These are phyloP conservation scores for Chloroceryle inda DNA, from an alignment of 2,797 vertebrate species.

Conservation along the genomic window DNA sequence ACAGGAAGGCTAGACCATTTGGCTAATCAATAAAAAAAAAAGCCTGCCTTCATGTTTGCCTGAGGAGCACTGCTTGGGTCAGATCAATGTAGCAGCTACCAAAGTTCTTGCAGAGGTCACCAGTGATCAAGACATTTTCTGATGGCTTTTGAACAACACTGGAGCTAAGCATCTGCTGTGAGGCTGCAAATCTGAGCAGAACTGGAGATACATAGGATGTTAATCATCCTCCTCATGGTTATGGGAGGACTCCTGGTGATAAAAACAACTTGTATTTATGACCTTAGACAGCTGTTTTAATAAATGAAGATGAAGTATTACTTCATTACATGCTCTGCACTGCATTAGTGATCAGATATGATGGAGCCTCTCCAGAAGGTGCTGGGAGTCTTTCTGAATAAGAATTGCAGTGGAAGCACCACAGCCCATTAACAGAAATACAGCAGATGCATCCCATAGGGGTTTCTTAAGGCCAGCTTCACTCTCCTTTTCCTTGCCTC, in stretches of 20 bases:
- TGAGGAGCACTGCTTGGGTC: constrained; percentile 33
- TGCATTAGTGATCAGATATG: background rate
- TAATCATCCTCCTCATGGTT: constrained; percentile 14
- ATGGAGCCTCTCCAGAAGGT: constrained; percentile 9
- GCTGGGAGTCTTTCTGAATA: background rate
- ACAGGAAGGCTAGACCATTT: constrained; percentile 27
- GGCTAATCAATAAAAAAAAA: constrained; percentile 42
- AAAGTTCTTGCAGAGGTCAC: constrained; percentile 43
- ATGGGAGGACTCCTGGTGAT: background rate
- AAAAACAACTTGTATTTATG: background rate
- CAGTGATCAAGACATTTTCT: constrained; percentile 20
- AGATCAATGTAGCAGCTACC: constrained; percentile 46
- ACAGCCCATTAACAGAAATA: background rate
- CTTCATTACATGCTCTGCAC: background rate
- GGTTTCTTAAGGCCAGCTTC: background rate
- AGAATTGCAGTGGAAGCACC: background rate
- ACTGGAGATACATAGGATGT: rapidly evolving
- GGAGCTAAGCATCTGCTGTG: background rate
- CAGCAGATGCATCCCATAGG: background rate
- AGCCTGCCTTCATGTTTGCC: constrained; percentile 51
- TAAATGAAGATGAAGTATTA: background rate
- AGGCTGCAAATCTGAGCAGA: constrained; percentile 1
- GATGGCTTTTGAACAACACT: constrained; percentile 32
- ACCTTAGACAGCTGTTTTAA: constrained; percentile 43
- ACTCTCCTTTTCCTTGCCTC: background rate